Conservation (phyloP, 2,888 invertebrate genomes). For the Nezara viridula region DNA sequence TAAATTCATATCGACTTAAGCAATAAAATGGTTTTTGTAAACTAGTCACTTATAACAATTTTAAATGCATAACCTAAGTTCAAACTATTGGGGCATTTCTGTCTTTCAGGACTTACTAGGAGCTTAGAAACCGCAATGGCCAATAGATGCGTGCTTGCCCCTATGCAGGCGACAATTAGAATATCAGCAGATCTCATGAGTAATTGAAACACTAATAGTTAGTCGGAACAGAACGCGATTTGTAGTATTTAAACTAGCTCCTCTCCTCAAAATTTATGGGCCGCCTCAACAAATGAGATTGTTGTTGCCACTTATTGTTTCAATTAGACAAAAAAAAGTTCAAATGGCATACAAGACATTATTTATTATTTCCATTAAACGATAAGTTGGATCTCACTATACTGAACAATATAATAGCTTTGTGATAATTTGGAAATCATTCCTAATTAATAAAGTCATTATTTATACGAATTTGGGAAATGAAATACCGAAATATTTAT, state of each 20-base stretch:
- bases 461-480: background rate
- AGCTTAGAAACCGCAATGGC: background rate
- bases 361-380: background rate
- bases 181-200: slow-evolving; percentile 42
- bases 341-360: background rate
- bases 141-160: slow-evolving; percentile 32
- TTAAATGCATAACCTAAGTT: too few relatives aligned
- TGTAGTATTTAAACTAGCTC: slow-evolving; percentile 1
- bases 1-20: too few relatives aligned
- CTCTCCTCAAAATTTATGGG: slow-evolving; percentile 10
- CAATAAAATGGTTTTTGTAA: too few relatives aligned
- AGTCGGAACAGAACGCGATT: slow-evolving; percentile 26
- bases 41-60: too few relatives aligned
- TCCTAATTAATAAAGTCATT: background rate
- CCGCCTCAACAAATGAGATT: background rate
- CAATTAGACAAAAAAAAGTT: background rate
- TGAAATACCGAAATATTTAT: too few relatives aligned
- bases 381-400: background rate
- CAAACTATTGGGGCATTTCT: too few relatives aligned
- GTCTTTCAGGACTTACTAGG: background rate
- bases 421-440: background rate
- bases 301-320: background rate
- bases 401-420: background rate
- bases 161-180: slow-evolving; percentile 47
- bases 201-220: slow-evolving; percentile 50